A percentile compares a stretch with the other conserved stretches of the same genome.
phyloP scores from a whole-genome alignment of 2,797 vertebrate species.

The Scomberomorus guttatus region DNA sequence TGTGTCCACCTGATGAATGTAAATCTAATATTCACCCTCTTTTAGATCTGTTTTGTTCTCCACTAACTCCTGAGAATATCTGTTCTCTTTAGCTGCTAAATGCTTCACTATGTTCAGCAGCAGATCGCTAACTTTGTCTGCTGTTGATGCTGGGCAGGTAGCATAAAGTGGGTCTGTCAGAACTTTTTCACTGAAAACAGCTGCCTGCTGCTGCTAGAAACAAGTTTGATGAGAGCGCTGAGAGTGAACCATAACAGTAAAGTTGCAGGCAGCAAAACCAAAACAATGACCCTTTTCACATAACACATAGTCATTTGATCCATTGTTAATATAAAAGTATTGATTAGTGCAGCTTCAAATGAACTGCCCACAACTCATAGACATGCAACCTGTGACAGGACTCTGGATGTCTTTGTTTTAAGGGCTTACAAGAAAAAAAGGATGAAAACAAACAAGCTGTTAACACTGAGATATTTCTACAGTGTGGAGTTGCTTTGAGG shows the following conservation, averaged over 20 bases:
- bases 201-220: background rate
- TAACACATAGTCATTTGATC: background rate
- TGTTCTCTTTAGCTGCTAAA: background rate
- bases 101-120: background rate
- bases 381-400: background rate
- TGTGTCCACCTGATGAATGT: background rate
- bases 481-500: background rate
- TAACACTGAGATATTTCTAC: constrained; percentile 7
- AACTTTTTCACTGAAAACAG: background rate
- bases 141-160: background rate
- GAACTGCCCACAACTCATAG: background rate
- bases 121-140: too few relatives aligned
- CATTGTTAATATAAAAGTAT: background rate
- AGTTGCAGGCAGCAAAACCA: background rate
- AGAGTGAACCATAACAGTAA: background rate
- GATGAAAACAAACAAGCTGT: constrained; percentile 15
- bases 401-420: background rate
- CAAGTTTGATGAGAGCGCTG: background rate
- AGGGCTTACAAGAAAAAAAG: background rate
- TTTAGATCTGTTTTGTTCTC: background rate
- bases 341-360: background rate
- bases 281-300: background rate
- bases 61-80: background rate
- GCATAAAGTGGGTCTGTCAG: too few relatives aligned
- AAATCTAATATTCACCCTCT: background rate